A percentile compares a stretch with the other conserved stretches of the same genome.
These are phyloP conservation scores for Patiria pectinifera DNA, from an alignment of 53 echinoderm and acorn worm species.

Conservation along the genomic window DNA sequence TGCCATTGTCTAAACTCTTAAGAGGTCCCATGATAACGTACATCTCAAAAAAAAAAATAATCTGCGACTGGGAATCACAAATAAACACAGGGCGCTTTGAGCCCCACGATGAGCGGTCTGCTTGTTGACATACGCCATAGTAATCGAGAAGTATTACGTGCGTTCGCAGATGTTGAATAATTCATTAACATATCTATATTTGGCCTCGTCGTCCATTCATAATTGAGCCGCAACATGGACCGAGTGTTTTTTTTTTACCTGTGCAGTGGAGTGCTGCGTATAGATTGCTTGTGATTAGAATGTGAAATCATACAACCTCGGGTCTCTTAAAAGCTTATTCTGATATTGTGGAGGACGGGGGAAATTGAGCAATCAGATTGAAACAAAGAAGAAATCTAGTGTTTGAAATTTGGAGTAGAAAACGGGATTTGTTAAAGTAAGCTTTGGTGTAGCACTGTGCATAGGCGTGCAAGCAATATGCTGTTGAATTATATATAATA, in stretches of 20 bases:
- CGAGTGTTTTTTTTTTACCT: neutral
- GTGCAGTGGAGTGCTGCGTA: too few relatives aligned
- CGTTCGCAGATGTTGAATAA: conserved; percentile 14
- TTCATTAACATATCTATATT: conserved; percentile 59
- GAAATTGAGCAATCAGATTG: too few relatives aligned
- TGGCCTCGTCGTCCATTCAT: conserved; percentile 1
- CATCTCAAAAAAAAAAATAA: neutral
- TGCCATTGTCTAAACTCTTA: neutral
- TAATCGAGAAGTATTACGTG: conserved; percentile 4
- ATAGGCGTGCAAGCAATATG: too few relatives aligned
- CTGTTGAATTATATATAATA: too few relatives aligned
- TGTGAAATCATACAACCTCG: too few relatives aligned
- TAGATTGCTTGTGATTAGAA: too few relatives aligned
- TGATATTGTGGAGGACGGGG: too few relatives aligned
- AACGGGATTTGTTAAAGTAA: too few relatives aligned
- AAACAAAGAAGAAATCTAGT: too few relatives aligned
- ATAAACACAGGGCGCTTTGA: neutral
- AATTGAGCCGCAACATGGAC: neutral
- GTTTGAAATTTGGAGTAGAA: too few relatives aligned
- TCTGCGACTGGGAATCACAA: neutral
- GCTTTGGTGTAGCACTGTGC: too few relatives aligned
- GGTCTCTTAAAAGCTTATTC: too few relatives aligned
- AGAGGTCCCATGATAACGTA: neutral
- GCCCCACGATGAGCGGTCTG: neutral
- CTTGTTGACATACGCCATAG: conserved; percentile 29